phyloP scores from a whole-genome alignment of 1,140 invertebrate species.

The Drosophila suzukii region DNA sequence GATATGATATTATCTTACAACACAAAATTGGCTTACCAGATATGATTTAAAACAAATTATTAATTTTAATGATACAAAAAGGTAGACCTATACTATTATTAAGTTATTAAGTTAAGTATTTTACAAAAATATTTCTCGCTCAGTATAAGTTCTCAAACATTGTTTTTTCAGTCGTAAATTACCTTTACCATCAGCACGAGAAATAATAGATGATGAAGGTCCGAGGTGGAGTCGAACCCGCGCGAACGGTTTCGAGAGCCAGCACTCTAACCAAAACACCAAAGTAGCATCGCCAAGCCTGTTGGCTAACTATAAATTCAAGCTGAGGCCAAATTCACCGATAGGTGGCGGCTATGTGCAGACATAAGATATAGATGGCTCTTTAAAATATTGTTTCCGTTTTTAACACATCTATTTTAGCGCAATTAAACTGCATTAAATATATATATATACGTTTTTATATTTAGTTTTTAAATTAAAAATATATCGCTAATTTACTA shows the following conservation, averaged over 20 bases:
- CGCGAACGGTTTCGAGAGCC: neutral
- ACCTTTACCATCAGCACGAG: constrained; percentile 77
- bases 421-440: no score
- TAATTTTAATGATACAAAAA: no score
- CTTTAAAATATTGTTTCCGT: neutral
- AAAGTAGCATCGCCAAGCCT: neutral
- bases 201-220: constrained; percentile 27
- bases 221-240: constrained; percentile 32
- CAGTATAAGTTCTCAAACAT: constrained; percentile 68
- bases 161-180: constrained; percentile 81
- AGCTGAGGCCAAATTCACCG: neutral
- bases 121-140: constrained; percentile 68
- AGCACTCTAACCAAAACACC: constrained; percentile 26
- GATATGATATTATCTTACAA: no score
- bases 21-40: no score
- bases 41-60: no score
- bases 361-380: neutral
- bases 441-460: no score
- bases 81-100: no score
- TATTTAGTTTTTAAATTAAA: no score
- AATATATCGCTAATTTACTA: no score
- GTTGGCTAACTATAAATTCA: neutral
- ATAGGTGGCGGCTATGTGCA: constrained; percentile 13
- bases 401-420: neutral
- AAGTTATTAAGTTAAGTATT: neutral